Base-by-base conservation (phyloP, 2,888 invertebrate species). In the Epinotia demarniana region DNA sequence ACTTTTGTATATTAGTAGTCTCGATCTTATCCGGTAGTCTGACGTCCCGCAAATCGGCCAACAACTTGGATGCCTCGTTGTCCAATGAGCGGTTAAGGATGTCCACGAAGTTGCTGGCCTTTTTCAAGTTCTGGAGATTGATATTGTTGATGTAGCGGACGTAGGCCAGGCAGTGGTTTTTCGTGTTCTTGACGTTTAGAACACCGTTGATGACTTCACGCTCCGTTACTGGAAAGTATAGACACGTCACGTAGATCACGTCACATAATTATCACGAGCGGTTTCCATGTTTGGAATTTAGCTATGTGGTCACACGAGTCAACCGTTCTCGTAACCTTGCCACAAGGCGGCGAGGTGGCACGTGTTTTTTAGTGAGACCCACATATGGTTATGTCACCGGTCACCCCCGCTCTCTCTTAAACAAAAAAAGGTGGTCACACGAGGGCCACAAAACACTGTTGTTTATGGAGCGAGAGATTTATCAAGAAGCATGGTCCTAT, bases 201-300 rank as follows among this genome's bases (percentile, higher is more conserved):
- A 99, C 95, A 0, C 99, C 99, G 84, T 99, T 98, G 81, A 99
- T 99, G 0, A 99, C 99, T 93, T 99, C 99, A 62, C 99, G 95
- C 93, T 99, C 99, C 1, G 99, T 99, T 33, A 99, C 99, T 99
- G 90, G 55, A 86, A 88, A 62, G 18, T 6, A 1, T 8, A 53
- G 16, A n/a, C n/a, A 5, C 0, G n/a, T 49, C 16, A 16, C n/a
- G n/a, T 16, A 49, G 5, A 33, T 33, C 23, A 2, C 23, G 23
- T 27, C 23, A 27, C 23, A 27, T 27, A 27, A 27, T 27, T 27
- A 27, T 27, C 3, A 27, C 23, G 23, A 27, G 23, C 23, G 23
- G 23, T 27, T 27, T 27, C 23, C 23, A 27, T 27, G 23, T 27
- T 27, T 27, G 23, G 23, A 27, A 27, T 27, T 27, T 2, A 27